phyloP scores from a whole-genome alignment of 2,113 vertebrate genomes.

The Corythornis madagascariensis region DNA sequence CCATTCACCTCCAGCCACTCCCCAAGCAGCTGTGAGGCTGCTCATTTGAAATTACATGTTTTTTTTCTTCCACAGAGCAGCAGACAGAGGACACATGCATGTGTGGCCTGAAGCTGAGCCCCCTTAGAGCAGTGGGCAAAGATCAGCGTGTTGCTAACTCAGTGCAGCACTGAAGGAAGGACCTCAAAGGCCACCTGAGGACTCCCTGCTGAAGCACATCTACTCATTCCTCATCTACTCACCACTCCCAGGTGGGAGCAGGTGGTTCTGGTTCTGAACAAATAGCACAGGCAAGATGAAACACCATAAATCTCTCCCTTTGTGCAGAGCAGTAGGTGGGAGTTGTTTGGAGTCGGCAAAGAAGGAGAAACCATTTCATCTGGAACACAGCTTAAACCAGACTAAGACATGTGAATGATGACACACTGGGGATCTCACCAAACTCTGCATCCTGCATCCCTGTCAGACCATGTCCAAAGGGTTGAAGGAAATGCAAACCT shows the following conservation, averaged over 20 bases:
- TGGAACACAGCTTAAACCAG: background rate
- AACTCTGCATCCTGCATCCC: background rate
- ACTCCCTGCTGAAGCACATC: background rate
- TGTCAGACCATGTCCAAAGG: background rate
- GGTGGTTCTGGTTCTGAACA: background rate
- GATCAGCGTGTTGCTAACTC: rapidly evolving
- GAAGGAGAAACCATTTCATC: background rate
- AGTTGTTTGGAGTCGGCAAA: background rate
- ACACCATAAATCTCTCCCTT: background rate
- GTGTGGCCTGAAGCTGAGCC: background rate
- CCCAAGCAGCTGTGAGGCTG: background rate
- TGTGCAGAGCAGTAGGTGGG: background rate
- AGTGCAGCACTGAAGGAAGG: rapidly evolving
- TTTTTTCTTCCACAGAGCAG: background rate
- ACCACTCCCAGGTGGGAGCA: background rate
- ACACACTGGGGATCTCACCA: background rate
- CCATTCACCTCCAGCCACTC: background rate
- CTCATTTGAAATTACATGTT: background rate
- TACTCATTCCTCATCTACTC: too few relatives aligned
- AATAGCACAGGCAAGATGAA: background rate
- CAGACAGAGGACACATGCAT: rapidly evolving
- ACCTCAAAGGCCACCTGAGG: background rate
- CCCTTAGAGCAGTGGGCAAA: background rate
- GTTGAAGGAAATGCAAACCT: background rate
- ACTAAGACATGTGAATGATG: background rate